Conservation (phyloP, 2,797 vertebrate species). For the Rhinogobio ventralis region DNA sequence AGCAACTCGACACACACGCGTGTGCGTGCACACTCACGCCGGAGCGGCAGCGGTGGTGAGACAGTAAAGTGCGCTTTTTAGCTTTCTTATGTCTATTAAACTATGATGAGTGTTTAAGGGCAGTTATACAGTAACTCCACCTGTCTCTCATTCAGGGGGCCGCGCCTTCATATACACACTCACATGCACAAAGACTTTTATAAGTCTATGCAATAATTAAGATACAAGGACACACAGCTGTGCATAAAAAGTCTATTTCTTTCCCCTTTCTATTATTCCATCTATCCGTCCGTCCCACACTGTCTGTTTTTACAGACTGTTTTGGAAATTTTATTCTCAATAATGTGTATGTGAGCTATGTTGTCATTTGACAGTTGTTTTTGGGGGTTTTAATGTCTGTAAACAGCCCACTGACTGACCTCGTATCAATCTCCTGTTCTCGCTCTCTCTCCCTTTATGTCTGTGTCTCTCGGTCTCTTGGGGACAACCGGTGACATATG, state of each 20-base stretch:
- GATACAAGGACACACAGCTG: slow-evolving; percentile 74
- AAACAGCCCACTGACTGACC: slow-evolving; percentile 59
- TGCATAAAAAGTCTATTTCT: slow-evolving; percentile 45
- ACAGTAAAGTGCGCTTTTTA: slow-evolving; percentile 74
- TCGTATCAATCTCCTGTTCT: slow-evolving; percentile 38
- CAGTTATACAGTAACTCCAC: slow-evolving; percentile 71
- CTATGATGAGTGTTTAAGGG: slow-evolving; percentile 80
- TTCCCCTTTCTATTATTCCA: slow-evolving; percentile 19
- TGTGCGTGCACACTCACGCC: slow-evolving; percentile 17
- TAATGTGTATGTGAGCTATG: slow-evolving; percentile 39
- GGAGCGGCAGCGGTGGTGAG: slow-evolving; percentile 69
- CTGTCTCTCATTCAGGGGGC: slow-evolving; percentile 74
- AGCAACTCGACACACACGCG: slow-evolving; percentile 39
- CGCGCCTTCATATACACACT: slow-evolving; percentile 66
- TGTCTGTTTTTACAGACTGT: slow-evolving; percentile 58
- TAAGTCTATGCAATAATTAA: slow-evolving; percentile 80
- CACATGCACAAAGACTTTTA: slow-evolving; percentile 68
- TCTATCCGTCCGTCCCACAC: neutral
- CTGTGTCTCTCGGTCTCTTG: slow-evolving; percentile 68
- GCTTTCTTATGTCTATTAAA: slow-evolving; percentile 79
- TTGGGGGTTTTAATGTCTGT: slow-evolving; percentile 63
- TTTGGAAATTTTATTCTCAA: slow-evolving; percentile 72
- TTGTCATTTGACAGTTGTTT: slow-evolving; percentile 58
- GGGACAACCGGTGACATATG: slow-evolving; percentile 88
- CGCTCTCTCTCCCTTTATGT: slow-evolving; percentile 38